Evolutionary conservation across 2,888 invertebrate species (phyloP), one percentile per base, ranked within the genome.

Genomic region (Leptothorax acervorum): DNA sequence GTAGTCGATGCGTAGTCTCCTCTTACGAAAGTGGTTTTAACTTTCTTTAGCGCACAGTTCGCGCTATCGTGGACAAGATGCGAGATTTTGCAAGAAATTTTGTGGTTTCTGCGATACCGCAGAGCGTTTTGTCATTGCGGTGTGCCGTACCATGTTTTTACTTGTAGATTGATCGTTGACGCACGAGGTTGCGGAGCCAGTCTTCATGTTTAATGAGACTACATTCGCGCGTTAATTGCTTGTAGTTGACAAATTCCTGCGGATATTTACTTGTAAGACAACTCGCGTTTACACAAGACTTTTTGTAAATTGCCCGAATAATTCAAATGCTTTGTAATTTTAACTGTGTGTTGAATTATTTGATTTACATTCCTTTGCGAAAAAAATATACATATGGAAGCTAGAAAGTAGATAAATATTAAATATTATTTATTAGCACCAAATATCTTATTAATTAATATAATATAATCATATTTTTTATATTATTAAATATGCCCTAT

Each of bases 131-230:
- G 35, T 35, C 48, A 11, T 45, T 48, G 60, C 18, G 73, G 48
- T 31, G 15, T 35, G 35, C n/a, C 5, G 4, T 60, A 8, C 18
- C 28, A 11, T 53, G 66, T 81, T 81, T 74, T 79, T 73, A 45
- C 35, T 73, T 28, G 75, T 12, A 60, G 18, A 62, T 60, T 70
- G 71, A 28, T 66, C 18, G 45, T 71, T 71, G 55, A 6, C 3
- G 60, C 18, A 35, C 23, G 15, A 31, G 42, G 12, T 70, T 18
- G 55, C 18, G 3, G 12, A 39, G 28, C 8, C 53, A n/a, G 42
- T 31, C n/a, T 53, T 78, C 11, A 68, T 78, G 42, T 45, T 78
- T 70, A 78, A 78, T 55, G 31, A 78, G n/a, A 55, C 66, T 68
- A 68, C 45, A 68, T 55, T 78, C 31, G 9, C 42, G 15, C 42